Evolutionary conservation across 1,140 invertebrate genomes (phyloP), one percentile per base, ranked within the genome.

Genomic region (Centruroides vittatus): DNA sequence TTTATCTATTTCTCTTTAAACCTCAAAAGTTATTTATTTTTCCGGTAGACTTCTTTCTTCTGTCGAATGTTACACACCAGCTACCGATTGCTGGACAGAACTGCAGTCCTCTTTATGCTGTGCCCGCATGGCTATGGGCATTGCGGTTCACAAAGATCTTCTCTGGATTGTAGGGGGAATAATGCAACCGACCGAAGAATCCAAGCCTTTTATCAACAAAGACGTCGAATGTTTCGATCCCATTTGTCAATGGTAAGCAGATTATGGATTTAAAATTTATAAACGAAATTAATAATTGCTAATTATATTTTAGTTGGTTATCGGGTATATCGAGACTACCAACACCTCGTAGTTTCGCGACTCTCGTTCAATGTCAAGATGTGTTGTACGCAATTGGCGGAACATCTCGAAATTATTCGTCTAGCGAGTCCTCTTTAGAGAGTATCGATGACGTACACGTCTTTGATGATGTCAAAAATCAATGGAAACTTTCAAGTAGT

Each of bases 161-260:
- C 35, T 64, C 0, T 64, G 62, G 62, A 41, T 64, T 10, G 51
- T 57, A n/a, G 62, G 62, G 13, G 62, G 62, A 6, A 58, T 64
- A 52, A 41, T 36, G 5, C 55, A 57, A 47, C 13, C n/a, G 5
- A 10, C 8, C 1, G 35, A 12, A 8, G 57, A 57, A 34, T n/a
- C 12, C n/a, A 58, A 58, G 13, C 47, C 53, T 5, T 35, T n/a
- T 3, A 34, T 54, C 3, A 13, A 47, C 35, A 35, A 36, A 3
- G 47, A 57, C 4, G 56, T 64, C 7, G 55, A 47, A n/a, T 53
- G 55, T 9, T 64, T 47, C 46, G 57, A 59, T 56, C 53, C 57
- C 0, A 5, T 34, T 1, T 51, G 8, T 5, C 9, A 59, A 51
- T 5, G 46, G 61, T 63, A 48, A 63, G 53, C 34, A 10, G 52